These are phyloP conservation scores for Peromyscus nudipes DNA, from an alignment of 2,797 vertebrate genomes.

Conservation along the genomic window DNA sequence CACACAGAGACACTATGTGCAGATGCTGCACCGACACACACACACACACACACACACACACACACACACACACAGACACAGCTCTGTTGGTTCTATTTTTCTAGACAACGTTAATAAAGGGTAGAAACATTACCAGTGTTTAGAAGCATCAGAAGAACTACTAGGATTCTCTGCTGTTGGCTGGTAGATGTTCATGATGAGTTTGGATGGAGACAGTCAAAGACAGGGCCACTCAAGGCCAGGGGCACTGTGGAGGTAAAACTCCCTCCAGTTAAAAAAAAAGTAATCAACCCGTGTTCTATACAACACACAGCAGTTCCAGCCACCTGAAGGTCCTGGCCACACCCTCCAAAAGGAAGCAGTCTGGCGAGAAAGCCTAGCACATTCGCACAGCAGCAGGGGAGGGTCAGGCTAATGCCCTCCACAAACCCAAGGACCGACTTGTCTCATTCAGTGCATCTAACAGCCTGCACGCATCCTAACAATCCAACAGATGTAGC, in stretches of 20 bases:
- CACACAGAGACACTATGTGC: neutral
- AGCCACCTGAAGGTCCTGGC: neutral
- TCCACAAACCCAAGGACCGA: neutral
- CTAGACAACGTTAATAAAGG: neutral
- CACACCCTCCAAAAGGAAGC: neutral
- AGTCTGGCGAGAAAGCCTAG: neutral
- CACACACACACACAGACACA: neutral
- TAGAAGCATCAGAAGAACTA: neutral
- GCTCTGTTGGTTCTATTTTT: neutral
- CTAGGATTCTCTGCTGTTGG: neutral
- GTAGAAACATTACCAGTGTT: accelerated
- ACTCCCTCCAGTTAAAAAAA: neutral
- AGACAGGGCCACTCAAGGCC: neutral
- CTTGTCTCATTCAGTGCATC: neutral
- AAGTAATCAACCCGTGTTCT: neutral
- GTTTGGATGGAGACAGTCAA: neutral
- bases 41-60: no score
- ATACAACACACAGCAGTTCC: accelerated
- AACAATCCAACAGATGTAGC: neutral
- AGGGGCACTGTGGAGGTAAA: neutral
- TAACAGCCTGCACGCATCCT: accelerated
- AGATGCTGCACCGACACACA: no score
- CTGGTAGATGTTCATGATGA: neutral
- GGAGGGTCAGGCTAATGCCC: neutral
- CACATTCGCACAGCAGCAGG: neutral